These are phyloP conservation scores for Circaetus gallicus DNA, from an alignment of 2,113 vertebrate genomes.

Conservation along the genomic window DNA sequence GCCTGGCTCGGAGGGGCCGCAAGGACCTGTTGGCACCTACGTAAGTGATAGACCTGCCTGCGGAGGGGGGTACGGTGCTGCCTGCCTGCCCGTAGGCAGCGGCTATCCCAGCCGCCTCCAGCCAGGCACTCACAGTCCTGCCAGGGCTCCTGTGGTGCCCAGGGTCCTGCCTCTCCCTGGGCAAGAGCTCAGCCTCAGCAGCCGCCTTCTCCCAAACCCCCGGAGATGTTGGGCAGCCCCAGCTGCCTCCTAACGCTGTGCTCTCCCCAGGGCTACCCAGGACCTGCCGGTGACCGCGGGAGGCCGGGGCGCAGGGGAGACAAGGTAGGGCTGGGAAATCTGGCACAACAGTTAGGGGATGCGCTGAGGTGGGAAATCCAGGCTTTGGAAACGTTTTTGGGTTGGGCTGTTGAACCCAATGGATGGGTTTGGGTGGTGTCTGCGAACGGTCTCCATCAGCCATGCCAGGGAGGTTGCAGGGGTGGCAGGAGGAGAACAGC, in stretches of 20 bases:
- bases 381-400: neutral
- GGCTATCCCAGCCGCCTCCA: neutral
- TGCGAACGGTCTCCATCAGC: rapidly evolving
- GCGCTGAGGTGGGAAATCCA: neutral
- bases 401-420: neutral
- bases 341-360: neutral
- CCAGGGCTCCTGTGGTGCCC: neutral
- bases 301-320: slow-evolving; percentile 73
- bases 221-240: rapidly evolving
- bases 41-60: slow-evolving; percentile 74
- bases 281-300: slow-evolving; percentile 77
- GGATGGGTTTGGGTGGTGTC: neutral
- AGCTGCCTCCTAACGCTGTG: neutral
- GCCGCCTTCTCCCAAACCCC: neutral
- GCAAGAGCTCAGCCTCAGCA: neutral
- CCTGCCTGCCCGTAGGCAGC: rapidly evolving
- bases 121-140: neutral
- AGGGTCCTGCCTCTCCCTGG: neutral
- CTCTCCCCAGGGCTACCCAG: slow-evolving; percentile 77
- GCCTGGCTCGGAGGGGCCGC: slow-evolving; percentile 77
- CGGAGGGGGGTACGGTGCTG: rapidly evolving
- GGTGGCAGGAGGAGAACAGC: neutral
- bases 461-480: neutral
- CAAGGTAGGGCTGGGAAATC: slow-evolving; percentile 65
- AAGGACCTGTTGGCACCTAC: slow-evolving; percentile 85